phyloP scores from a whole-genome alignment of 2,797 vertebrate species.

The Myotis vivesi region DNA sequence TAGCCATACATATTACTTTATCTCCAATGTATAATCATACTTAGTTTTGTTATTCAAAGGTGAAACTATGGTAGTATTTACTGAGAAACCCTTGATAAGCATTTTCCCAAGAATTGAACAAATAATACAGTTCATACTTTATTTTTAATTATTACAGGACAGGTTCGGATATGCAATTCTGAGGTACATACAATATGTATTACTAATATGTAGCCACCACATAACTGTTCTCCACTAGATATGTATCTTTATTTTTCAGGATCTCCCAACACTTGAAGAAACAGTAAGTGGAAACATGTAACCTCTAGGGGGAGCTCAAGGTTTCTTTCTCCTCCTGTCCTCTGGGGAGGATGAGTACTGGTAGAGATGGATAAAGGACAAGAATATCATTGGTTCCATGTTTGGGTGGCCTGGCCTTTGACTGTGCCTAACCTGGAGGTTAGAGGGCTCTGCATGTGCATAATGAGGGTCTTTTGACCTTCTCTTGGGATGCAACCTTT shows the following conservation, averaged over 20 bases:
- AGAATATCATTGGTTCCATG: background rate
- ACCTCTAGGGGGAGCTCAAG: slow-evolving; percentile 73
- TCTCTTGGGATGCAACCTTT: background rate
- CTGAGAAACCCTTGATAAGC: background rate
- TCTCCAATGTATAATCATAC: slow-evolving; percentile 17
- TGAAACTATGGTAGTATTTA: slow-evolving; percentile 17
- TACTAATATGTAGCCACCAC: background rate
- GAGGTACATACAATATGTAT: background rate
- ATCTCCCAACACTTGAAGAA: background rate
- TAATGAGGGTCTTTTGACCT: background rate
- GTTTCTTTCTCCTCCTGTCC: slow-evolving; percentile 9
- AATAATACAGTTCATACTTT: background rate
- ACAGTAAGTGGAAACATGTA: slow-evolving; percentile 34
- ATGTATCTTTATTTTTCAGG: slow-evolving; percentile 29
- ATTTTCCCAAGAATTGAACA: background rate
- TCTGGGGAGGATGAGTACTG: background rate
- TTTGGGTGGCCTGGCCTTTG: slow-evolving; percentile 8
- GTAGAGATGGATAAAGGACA: slow-evolving; percentile 17
- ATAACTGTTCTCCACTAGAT: background rate
- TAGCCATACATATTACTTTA: background rate
- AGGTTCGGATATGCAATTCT: slow-evolving; percentile 6
- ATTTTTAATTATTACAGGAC: background rate
- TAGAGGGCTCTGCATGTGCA: background rate
- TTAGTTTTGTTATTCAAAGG: slow-evolving; percentile 21
- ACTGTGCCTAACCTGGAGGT: background rate